Base-by-base conservation (phyloP, 1,140 invertebrate species). In the Hycleus cichorii region DNA sequence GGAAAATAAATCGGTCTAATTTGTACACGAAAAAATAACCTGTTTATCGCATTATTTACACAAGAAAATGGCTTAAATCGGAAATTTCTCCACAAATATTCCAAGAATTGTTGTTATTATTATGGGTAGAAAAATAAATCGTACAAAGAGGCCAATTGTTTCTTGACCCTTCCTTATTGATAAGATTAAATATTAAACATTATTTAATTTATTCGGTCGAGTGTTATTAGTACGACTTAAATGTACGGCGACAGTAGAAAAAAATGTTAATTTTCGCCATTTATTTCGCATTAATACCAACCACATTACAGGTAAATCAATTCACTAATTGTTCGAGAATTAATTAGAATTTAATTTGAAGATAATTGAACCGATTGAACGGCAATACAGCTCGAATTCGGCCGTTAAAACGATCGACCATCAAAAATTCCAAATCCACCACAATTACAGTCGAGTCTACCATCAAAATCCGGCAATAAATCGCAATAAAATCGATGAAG, bases 381-480 rank as follows among this genome's bases (percentile, higher is more conserved):
- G 46, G 10, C 18, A 27, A 11, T 52, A 44, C 12, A 47, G 57
- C 62, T 2, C 62, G 59, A 62, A 64, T 60, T 3, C 9, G 25
- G 2, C 39, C 12, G 12, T 58, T 53, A 43, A 62, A 56, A 50
- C 60, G 49, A 26, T 18, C 53, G 12, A 32, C 46, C 39, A 50
- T 43, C 38, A 18, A 18, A 18, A 18, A 18, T 18, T 62, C 18
- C 51, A 59, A 5, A 54, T 60, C 12, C 58, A 64, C 48, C 58
- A 65, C 39, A 68, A 66, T 39, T 68, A 68, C 45, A 68, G 67
- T 46, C 60, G 58, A 56, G 67, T 68, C 0, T 49, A 58, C 5
- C 64, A 66, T 24, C 56, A 66, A 27, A 61, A 63, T 32, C 7
- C 8, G n/a, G 25, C 51, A 32, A 47, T 40, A 51, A 56, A 54